These are phyloP conservation scores for Eupithecia abbreviata DNA, from an alignment of 2,888 invertebrate genomes.

Conservation along the genomic window DNA sequence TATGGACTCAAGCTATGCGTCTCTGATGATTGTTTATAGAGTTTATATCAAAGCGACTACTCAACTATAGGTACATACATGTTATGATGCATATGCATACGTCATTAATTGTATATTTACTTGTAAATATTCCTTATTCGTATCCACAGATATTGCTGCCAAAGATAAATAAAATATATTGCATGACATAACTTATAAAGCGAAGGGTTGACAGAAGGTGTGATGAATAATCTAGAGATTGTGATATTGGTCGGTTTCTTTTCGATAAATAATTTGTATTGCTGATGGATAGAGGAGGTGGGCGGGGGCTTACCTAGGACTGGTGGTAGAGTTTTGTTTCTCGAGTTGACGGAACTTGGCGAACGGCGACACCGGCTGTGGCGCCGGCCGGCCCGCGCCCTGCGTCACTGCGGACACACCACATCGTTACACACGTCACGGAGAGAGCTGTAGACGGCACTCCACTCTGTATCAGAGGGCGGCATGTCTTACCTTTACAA, in stretches of 20 bases:
- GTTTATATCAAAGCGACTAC: constrained; percentile 66
- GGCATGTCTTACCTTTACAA: constrained; percentile 79
- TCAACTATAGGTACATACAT: constrained; percentile 54
- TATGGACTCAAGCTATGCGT: constrained; percentile 43
- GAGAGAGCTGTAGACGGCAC: neutral
- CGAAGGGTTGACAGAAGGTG: constrained; percentile 50
- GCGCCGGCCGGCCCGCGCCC: constrained; percentile 75
- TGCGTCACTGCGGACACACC: constrained; percentile 79
- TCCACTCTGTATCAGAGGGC: neutral
- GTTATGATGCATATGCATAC: constrained; percentile 62
- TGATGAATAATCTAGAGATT: constrained; percentile 18
- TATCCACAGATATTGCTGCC: constrained; percentile 76
- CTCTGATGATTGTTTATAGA: constrained; percentile 36
- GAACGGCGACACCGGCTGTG: constrained; percentile 92
- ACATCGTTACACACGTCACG: neutral
- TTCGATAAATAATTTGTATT: neutral
- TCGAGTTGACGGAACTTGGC: constrained; percentile 96
- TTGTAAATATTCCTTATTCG: constrained; percentile 73
- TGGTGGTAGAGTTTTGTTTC: constrained; percentile 91
- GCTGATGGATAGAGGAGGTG: neutral
- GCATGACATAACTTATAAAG: constrained; percentile 64
- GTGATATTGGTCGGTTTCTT: constrained; percentile 17
- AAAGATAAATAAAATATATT: constrained; percentile 73
- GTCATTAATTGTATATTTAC: constrained; percentile 68
- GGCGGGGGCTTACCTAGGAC: constrained; percentile 87